phyloP scores from a whole-genome alignment of 2,113 vertebrate genomes.

The Notothenia rossii region DNA sequence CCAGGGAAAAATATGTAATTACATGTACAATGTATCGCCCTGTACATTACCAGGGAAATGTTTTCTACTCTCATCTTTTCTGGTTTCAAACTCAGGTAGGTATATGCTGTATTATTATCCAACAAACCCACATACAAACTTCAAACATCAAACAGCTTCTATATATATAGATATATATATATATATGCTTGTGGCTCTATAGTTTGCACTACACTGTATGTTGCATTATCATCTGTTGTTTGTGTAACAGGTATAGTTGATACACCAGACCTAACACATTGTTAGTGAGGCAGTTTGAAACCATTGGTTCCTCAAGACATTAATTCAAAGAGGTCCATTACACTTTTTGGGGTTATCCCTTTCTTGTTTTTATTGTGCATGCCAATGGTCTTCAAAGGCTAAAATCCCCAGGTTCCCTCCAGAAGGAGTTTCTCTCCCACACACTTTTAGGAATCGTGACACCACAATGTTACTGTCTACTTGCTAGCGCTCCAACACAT shows the following conservation, averaged over 20 bases:
- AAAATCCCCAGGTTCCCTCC: too few relatives aligned
- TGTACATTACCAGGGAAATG: constrained; percentile 17
- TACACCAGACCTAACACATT: background rate
- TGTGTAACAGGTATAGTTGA: background rate
- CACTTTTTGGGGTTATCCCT: too few relatives aligned
- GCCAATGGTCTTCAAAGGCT: too few relatives aligned
- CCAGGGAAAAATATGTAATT: constrained; percentile 44
- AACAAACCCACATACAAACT: background rate
- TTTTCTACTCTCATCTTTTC: constrained; percentile 40
- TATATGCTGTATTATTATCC: constrained; percentile 22
- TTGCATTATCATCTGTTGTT: background rate
- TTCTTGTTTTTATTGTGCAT: too few relatives aligned
- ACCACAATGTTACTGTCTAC: too few relatives aligned
- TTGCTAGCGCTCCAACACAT: too few relatives aligned
- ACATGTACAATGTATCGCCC: constrained; percentile 50
- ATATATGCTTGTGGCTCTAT: background rate
- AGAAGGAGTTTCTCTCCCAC: too few relatives aligned
- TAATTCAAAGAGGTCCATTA: too few relatives aligned
- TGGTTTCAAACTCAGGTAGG: constrained; percentile 2
- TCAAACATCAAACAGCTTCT: background rate
- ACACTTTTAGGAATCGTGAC: too few relatives aligned
- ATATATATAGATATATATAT: too few relatives aligned
- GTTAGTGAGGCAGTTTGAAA: background rate
- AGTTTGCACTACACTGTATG: background rate
- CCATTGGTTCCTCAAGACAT: background rate